phyloP scores from a whole-genome alignment of 2,113 vertebrate species.

The Labeo rohita region DNA sequence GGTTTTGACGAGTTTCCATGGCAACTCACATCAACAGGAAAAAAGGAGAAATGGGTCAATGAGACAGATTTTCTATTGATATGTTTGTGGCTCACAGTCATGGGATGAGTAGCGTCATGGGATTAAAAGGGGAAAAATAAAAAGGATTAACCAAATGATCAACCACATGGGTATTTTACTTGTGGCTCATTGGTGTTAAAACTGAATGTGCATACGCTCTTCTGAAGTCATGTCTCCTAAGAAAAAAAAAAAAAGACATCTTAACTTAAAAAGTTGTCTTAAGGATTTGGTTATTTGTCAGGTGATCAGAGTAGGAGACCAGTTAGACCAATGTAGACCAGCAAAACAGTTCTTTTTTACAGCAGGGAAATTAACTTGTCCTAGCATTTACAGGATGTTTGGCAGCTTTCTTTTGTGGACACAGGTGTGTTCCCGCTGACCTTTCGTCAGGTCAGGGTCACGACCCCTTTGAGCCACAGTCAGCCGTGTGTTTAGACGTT shows the following conservation, averaged over 20 bases:
- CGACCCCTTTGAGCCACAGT: constrained; percentile 46
- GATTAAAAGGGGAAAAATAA: constrained; percentile 6
- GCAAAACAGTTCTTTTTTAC: not conserved
- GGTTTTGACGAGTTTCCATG: constrained; percentile 46
- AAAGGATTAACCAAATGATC: not conserved
- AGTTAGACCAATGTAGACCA: not conserved
- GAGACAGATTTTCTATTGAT: constrained; percentile 44
- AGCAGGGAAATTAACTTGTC: not conserved
- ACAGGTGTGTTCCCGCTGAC: constrained; percentile 59
- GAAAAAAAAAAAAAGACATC: not conserved
- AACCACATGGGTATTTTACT: not conserved
- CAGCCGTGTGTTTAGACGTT: constrained; percentile 37
- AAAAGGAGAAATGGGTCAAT: constrained; percentile 17
- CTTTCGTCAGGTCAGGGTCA: constrained; percentile 41
- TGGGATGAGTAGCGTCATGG: not conserved
- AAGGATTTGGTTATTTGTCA: not conserved
- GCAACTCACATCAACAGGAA: constrained; percentile 37
- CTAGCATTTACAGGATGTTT: constrained; percentile 21
- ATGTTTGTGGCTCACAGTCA: constrained; percentile 12
- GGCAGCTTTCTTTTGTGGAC: constrained; percentile 47
- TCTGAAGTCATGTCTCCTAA: not conserved
- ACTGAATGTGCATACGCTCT: not conserved
- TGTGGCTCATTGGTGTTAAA: not conserved
- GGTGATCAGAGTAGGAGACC: not conserved
- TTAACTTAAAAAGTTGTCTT: not conserved